Evolutionary conservation across 2,888 invertebrate species (phyloP).

Genomic region (Trichopria drosophilae): DNA sequence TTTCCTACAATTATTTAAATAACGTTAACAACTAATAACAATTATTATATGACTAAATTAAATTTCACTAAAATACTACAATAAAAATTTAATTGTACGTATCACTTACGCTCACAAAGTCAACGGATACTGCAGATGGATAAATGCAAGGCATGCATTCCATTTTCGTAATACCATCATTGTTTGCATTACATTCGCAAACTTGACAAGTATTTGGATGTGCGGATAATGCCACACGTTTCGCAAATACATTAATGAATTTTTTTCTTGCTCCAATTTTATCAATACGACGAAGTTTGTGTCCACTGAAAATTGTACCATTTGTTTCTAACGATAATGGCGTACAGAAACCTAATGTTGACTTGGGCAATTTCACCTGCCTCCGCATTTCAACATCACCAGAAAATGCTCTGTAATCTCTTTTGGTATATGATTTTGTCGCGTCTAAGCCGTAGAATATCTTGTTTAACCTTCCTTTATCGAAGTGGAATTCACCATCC

Average conservation of each 20-base stretch:
- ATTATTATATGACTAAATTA: neutral
- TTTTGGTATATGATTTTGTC: conserved; percentile 76
- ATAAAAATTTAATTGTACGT: no score
- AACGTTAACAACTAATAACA: neutral
- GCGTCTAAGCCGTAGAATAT: conserved; percentile 81
- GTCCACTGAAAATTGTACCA: conserved; percentile 71
- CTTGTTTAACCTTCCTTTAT: conserved; percentile 72
- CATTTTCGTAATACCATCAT: conserved; percentile 68
- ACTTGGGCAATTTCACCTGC: conserved; percentile 76
- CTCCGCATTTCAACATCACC: conserved; percentile 75
- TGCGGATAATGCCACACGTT: conserved; percentile 68
- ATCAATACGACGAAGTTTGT: conserved; percentile 59
- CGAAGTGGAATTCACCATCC: conserved; percentile 77
- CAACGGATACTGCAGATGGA: conserved; percentile 59
- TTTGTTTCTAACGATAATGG: conserved; percentile 84
- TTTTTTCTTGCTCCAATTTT: conserved; percentile 63
- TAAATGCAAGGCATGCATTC: conserved; percentile 68
- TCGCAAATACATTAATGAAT: conserved; percentile 69
- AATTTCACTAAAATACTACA: no score
- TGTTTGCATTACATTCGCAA: conserved; percentile 72
- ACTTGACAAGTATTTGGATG: conserved; percentile 65
- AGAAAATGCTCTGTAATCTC: conserved; percentile 68
- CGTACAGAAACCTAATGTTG: conserved; percentile 75
- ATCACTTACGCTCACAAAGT: conserved; percentile 59
- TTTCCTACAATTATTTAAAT: conserved; percentile 43